Conservation (phyloP, 2,888 invertebrate species). For the Silvanus unidentatus region DNA sequence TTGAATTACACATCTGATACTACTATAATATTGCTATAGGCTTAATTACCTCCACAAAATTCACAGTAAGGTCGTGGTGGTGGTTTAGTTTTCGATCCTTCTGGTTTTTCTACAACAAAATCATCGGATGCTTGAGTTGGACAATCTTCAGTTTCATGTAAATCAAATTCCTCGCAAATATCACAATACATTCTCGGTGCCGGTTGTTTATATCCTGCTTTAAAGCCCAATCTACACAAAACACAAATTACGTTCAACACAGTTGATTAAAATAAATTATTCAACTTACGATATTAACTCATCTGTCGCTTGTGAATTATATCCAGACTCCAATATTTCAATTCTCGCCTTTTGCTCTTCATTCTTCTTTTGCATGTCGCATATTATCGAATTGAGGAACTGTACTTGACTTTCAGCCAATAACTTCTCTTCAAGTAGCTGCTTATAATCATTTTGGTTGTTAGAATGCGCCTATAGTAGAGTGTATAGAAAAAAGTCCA, state of each 20-base stretch:
- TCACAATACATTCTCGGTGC: slow-evolving; percentile 91
- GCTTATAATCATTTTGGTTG: slow-evolving; percentile 33
- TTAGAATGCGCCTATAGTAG: slow-evolving; percentile 22
- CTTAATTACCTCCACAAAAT: slow-evolving; percentile 80
- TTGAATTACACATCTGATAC: too few species aligned
- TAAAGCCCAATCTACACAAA: slow-evolving; percentile 30
- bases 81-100: slow-evolving; percentile 39
- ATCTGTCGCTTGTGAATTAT: slow-evolving; percentile 41
- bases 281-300: slow-evolving; percentile 47
- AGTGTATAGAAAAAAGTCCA: slow-evolving; percentile 14
- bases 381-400: slow-evolving; percentile 94
- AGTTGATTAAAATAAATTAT: neutral
- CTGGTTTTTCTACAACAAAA: slow-evolving; percentile 27
- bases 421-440: slow-evolving; percentile 57
- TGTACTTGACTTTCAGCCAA: slow-evolving; percentile 70
- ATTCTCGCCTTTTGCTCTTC: slow-evolving; percentile 74
- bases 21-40: too few species aligned
- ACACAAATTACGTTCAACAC: neutral
- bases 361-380: slow-evolving; percentile 91
- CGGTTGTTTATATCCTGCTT: slow-evolving; percentile 19
- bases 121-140: slow-evolving; percentile 70
- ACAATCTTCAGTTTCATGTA: slow-evolving; percentile 97
- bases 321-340: slow-evolving; percentile 68
- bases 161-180: slow-evolving; percentile 94
- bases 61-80: slow-evolving; percentile 80